Base-by-base conservation (phyloP, 2,797 vertebrate species). In the Novumbra hubbsi region DNA sequence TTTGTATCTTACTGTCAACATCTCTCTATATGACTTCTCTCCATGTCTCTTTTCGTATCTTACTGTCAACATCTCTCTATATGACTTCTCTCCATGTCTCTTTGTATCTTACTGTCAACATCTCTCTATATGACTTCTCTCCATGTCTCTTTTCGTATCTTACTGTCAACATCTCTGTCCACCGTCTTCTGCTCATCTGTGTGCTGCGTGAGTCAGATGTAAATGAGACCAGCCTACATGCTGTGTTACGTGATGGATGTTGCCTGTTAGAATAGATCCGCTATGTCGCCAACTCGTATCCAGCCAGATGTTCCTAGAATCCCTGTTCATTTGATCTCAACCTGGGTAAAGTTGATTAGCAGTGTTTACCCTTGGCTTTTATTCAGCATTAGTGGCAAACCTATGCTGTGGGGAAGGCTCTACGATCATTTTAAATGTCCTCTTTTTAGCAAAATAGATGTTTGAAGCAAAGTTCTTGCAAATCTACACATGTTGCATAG, bases 111-210 rank as follows among this genome's bases (percentile, higher is more conserved):
- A 32, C 63, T 66, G 15, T 4, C 27, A 12, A 15, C 6, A 38
- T 38, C 34, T 38, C 34, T 38, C 34, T 38, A 38, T 38, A 38
- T 38, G 34, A 38, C 34, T 38, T 38, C 5, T 38, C 34, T 38
- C 34, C 34, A 6, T 7, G 34, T 38, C 34, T 38, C 34, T 38
- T 7, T 38, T 7, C 8, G 34, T 38, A 38, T 21, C n/a, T 21
- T 30, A 32, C 63, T 66, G 15, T 4, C 27, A 12, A 15, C 6
- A 16, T 34, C 17, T 27, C 71, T 17, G 34, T 64, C 15, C 19
- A 19, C 34, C 45, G 27, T 45, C 48, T 62, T 52, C 48, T 73
- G 17, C 66, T 34, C 64, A 38, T 38, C 64, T 63, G 60, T 66
- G 28, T 32, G 15, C 16, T 66, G 64, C 34, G 64, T 66, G 64